Conservation (phyloP, 2,113 vertebrate species). For the Rhynchomys soricoides region DNA sequence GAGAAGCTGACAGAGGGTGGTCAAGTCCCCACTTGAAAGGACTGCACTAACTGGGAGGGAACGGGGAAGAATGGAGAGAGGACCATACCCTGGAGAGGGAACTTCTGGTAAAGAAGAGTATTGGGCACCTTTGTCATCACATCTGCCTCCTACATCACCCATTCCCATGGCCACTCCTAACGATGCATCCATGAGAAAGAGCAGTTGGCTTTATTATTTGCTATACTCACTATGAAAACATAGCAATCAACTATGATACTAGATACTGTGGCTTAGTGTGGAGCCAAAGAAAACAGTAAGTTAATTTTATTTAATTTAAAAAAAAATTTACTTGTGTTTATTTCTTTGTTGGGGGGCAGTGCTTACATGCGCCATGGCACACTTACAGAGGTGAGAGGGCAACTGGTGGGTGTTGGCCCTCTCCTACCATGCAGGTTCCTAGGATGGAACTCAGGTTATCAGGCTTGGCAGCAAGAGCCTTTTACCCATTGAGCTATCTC, state of each 20-base stretch:
- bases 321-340: background rate
- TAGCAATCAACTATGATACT: background rate
- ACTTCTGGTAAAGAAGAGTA: background rate
- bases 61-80: background rate
- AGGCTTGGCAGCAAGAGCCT: background rate
- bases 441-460: background rate
- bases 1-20: background rate
- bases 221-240: background rate
- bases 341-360: too few species aligned
- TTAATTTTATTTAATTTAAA: background rate
- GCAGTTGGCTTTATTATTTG: background rate
- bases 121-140: background rate
- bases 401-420: background rate
- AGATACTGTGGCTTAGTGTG: background rate
- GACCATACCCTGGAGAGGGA: background rate
- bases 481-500: background rate
- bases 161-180: background rate
- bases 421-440: background rate
- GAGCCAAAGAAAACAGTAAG: constrained; percentile 12
- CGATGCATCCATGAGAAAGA: background rate
- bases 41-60: background rate
- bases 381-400: background rate
- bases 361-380: background rate
- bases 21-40: constrained; percentile 32
- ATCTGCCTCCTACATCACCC: background rate